Conservation (phyloP, 2,888 invertebrate species). For the Sesia bembeciformis region DNA sequence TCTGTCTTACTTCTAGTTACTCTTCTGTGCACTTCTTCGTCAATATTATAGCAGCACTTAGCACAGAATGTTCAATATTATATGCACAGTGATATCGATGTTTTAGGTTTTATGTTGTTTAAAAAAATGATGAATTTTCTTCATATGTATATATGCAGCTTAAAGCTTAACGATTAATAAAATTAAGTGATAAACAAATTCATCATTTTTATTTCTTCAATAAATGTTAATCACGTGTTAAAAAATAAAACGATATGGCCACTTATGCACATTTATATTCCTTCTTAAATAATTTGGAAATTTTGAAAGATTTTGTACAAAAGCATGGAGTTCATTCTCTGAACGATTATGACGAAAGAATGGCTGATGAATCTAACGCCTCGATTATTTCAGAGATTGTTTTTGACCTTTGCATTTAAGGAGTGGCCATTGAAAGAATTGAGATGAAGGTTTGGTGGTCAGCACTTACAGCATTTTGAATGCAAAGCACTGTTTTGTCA, state of each 20-base stretch:
- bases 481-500: conserved; percentile 62
- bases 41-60: conserved; percentile 46
- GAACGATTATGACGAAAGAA: conserved; percentile 39
- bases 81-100: conserved; percentile 44
- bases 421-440: conserved; percentile 31
- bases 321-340: conserved; percentile 58
- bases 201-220: conserved; percentile 36
- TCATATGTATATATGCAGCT: no score
- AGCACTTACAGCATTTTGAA: conserved; percentile 61
- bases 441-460: conserved; percentile 28
- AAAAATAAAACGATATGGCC: conserved; percentile 15
- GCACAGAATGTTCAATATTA: conserved; percentile 32
- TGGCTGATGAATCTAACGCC: conserved; percentile 65
- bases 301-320: conserved; percentile 59
- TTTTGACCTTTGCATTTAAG: conserved; percentile 46
- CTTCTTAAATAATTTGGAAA: neutral
- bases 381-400: conserved; percentile 44
- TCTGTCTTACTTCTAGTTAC: conserved; percentile 32
- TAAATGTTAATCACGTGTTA: conserved; percentile 13
- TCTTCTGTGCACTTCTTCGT: conserved; percentile 49
- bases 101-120: conserved; percentile 19
- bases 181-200: conserved; percentile 13
- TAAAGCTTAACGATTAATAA: no score
- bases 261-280: conserved; percentile 29
- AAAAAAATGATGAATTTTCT: conserved; percentile 18